phyloP scores from a whole-genome alignment of 1,140 invertebrate species.

The Bombus vancouverensis region DNA sequence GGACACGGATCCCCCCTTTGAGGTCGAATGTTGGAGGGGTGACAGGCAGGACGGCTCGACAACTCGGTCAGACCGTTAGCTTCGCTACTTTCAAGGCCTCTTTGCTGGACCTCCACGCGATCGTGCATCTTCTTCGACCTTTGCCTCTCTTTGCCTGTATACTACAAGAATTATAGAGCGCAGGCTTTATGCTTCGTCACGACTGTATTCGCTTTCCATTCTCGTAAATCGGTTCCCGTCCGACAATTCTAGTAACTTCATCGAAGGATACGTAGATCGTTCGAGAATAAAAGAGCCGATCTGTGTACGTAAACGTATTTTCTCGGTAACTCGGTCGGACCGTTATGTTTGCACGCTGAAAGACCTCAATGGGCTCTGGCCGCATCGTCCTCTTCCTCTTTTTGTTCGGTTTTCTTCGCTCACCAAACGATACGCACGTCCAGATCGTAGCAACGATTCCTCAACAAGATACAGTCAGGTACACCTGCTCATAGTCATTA shows the following conservation, averaged over 20 bases:
- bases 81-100: constrained; percentile 55
- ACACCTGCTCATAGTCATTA: neutral
- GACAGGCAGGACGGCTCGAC: constrained; percentile 55
- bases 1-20: constrained; percentile 67
- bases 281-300: neutral
- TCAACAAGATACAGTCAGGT: neutral
- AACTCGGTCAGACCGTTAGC: constrained; percentile 77
- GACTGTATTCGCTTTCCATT: neutral
- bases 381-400: constrained; percentile 68
- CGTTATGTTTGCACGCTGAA: constrained; percentile 75
- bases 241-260: neutral
- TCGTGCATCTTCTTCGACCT: constrained; percentile 26
- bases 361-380: constrained; percentile 76
- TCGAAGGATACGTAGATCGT: neutral
- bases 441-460: neutral
- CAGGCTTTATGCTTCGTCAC: neutral
- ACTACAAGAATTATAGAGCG: neutral
- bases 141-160: neutral
- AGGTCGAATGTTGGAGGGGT: constrained; percentile 64
- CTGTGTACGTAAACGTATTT: constrained; percentile 12
- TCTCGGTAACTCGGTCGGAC: constrained; percentile 79
- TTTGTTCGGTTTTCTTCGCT: constrained; percentile 52
- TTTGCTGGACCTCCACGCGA: constrained; percentile 27
- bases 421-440: constrained; percentile 14
- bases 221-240: no score